Base-by-base conservation (phyloP, 2,113 vertebrate genomes). In the Conger conger region DNA sequence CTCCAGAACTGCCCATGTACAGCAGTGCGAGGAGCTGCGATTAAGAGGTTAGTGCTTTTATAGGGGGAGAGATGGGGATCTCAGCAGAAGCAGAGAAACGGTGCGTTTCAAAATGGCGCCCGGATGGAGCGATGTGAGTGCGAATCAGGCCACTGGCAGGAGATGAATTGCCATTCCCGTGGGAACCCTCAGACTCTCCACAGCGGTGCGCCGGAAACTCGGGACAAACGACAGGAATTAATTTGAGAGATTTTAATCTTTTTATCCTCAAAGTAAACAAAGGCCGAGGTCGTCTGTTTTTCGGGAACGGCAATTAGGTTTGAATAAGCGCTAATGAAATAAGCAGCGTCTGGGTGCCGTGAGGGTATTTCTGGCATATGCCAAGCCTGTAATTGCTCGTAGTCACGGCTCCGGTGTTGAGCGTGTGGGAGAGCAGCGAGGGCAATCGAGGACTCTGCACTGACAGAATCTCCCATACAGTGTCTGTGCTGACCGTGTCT, bases 221-320 rank as follows among this genome's bases (percentile, higher is more conserved):
- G 85, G 89, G 92, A 89, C 92, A 9, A 93, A 93, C 92, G 91
- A 95, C 94, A 37, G 86, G 87, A 94, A 94, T 88, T 87, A 93
- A 95, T 96, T 95, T 94, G 93, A 93, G 92, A 91, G 90, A 93
- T 94, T 95, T 93, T 94, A 91, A 93, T 88, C 91, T 89, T 90
- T 93, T 87, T 90, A 93, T 94, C 93, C 94, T 91, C 87, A 93
- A 93, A 95, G 87, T 93, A 95, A 95, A 94, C 94, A 94, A 95
- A 94, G 94, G 94, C 92, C 93, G 93, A 94, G 93, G 94, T 95
- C 93, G 92, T 92, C 91, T 90, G 94, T 92, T 95, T 95, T 94
- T 93, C 93, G 91, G 94, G 93, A 95, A 94, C 92, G 92, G 88
- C 89, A 94, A 94, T 95, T 95, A 94, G 91, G 94, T 89, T 87